Conservation (phyloP, 2,888 invertebrate genomes). For the Pseudanteris insignis region DNA sequence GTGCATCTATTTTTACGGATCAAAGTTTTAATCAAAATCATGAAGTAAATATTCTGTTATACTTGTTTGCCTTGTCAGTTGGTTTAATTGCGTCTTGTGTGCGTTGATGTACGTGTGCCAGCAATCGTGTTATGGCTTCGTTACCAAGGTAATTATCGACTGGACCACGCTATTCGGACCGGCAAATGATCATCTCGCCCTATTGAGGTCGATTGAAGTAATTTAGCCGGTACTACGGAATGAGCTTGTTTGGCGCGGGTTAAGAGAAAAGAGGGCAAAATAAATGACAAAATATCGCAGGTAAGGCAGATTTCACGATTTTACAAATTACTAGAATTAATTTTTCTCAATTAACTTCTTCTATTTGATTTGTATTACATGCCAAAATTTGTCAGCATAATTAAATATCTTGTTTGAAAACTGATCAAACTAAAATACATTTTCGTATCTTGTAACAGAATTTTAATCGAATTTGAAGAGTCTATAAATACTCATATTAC, state of each 20-base stretch:
- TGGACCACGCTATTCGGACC: conserved; percentile 53
- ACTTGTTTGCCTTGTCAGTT: conserved; percentile 44
- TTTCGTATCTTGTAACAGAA: no score
- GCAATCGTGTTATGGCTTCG: conserved; percentile 47
- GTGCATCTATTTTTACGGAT: conserved; percentile 6
- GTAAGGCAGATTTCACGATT: conserved; percentile 31
- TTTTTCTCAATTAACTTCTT: conserved; percentile 32
- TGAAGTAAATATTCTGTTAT: conserved; percentile 36
- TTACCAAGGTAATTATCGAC: conserved; percentile 58
- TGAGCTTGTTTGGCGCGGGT: conserved; percentile 49
- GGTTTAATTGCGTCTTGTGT: conserved; percentile 33
- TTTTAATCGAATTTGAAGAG: no score
- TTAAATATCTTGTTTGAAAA: no score
- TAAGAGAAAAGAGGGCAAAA: conserved; percentile 39
- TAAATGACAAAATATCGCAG: conserved; percentile 41
- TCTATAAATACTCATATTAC: no score
- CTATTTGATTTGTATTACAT: conserved; percentile 24
- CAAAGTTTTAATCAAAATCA: conserved; percentile 30
- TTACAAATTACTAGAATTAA: conserved; percentile 37
- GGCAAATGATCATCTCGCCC: conserved; percentile 53
- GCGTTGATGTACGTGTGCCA: conserved; percentile 22
- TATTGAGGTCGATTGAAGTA: conserved; percentile 52
- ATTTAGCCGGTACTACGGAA: conserved; percentile 58
- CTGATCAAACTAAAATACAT: no score
- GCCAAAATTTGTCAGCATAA: no score